A percentile compares a stretch with the other conserved stretches of the same genome.
phyloP scores from a whole-genome alignment of 2,888 invertebrate genomes.

The Ethmia dodecea region DNA sequence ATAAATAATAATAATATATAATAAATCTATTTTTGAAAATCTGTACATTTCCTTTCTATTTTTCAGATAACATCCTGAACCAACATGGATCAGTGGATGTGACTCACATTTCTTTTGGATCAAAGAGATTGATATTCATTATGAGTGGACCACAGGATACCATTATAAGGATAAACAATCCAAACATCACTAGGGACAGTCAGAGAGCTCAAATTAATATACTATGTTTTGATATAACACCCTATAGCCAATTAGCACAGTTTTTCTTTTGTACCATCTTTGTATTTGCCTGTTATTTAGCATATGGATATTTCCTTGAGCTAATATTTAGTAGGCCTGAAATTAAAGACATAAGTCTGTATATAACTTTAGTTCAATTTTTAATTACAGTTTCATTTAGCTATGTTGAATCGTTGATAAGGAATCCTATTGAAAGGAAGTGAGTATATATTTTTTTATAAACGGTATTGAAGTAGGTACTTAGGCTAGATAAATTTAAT shows the following conservation, averaged over 20 bases:
- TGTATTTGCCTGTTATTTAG: conserved; percentile 91
- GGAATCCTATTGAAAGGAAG: conserved; percentile 79
- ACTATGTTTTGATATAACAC: conserved; percentile 84
- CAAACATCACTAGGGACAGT: conserved; percentile 22
- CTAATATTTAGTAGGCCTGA: conserved; percentile 94
- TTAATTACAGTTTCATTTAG: conserved; percentile 90
- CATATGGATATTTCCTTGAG: conserved; percentile 96
- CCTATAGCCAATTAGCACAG: conserved; percentile 81
- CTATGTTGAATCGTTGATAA: conserved; percentile 82
- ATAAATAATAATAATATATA: no score
- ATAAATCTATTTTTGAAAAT: no score
- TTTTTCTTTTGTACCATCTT: conserved; percentile 87
- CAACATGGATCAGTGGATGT: not conserved
- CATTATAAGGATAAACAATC: conserved; percentile 48
- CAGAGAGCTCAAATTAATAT: conserved; percentile 77
- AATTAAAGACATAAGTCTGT: conserved; percentile 93
- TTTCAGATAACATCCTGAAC: no score
- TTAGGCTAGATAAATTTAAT: no score
- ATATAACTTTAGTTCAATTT: conserved; percentile 95
- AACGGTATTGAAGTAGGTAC: no score
- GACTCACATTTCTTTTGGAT: not conserved
- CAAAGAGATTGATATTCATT: not conserved
- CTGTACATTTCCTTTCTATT: no score
- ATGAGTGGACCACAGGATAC: conserved; percentile 48
- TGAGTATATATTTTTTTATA: no score